Percentiles rank a stretch among this genome's conserved stretches.
phyloP scores from a whole-genome alignment of 2,888 invertebrate species.

The Sialis lutaria region DNA sequence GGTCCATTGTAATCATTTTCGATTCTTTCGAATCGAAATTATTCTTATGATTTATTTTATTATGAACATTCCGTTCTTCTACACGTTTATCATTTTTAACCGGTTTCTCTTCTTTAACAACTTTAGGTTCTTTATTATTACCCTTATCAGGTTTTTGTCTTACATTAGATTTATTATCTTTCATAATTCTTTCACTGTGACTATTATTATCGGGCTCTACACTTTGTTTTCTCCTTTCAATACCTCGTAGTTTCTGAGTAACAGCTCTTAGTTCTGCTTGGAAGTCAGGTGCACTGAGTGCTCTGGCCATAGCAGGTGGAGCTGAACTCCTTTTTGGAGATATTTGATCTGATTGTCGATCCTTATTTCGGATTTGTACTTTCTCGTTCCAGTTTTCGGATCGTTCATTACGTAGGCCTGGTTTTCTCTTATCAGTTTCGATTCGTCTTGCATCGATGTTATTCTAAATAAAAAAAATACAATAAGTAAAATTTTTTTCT shows the following conservation, averaged over 20 bases:
- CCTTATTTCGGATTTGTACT: slow-evolving; percentile 10
- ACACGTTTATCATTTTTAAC: not conserved
- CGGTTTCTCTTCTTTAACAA: not conserved
- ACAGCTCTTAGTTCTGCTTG: slow-evolving; percentile 31
- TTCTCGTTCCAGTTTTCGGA: slow-evolving; percentile 7
- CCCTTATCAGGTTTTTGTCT: no score
- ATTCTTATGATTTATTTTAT: not conserved
- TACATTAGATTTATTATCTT: no score
- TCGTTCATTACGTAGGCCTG: not conserved
- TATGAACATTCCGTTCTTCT: not conserved
- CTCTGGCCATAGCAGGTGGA: slow-evolving; percentile 24
- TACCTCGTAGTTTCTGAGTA: slow-evolving; percentile 19
- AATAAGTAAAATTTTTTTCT: no score
- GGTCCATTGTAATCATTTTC: slow-evolving; percentile 6
- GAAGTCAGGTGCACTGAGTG: slow-evolving; percentile 31
- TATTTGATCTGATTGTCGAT: slow-evolving; percentile 7
- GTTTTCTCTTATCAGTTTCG: not conserved
- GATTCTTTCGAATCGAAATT: not conserved
- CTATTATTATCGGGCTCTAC: slow-evolving; percentile 3
- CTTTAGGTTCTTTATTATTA: not conserved
- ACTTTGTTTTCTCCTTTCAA: slow-evolving; percentile 9
- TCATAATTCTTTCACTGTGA: not conserved
- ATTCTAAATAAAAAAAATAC: no score
- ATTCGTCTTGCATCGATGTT: not conserved
- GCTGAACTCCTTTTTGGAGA: slow-evolving; percentile 15